A percentile compares a stretch with the other conserved stretches of the same genome.
phyloP scores from a whole-genome alignment of 2,113 vertebrate species.

The Hucho hucho region DNA sequence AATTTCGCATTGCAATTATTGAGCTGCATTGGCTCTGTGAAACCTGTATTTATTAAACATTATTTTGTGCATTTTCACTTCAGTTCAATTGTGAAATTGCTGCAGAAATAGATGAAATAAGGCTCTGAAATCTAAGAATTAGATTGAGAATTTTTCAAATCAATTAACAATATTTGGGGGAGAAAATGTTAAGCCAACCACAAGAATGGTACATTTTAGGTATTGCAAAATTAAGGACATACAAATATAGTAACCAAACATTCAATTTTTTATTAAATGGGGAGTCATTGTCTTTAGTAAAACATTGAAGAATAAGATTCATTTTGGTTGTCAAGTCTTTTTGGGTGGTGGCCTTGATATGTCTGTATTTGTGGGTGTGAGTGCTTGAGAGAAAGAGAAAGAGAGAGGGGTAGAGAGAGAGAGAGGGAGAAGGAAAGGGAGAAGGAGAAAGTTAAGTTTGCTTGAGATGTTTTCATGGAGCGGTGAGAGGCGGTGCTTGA shows the following conservation, averaged over 20 bases:
- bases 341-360: neutral
- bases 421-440: too few species aligned
- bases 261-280: too few species aligned
- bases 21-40: neutral
- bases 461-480: slow-evolving; percentile 51
- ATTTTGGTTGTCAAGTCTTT: too few species aligned
- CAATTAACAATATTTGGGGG: too few species aligned
- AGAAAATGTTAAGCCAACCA: too few species aligned
- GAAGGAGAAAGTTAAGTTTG: slow-evolving; percentile 3
- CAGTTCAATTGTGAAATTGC: neutral
- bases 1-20: slow-evolving; percentile 61
- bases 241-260: too few species aligned
- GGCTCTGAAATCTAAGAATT: too few species aligned
- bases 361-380: neutral
- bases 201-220: too few species aligned
- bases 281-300: neutral
- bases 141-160: too few species aligned
- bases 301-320: neutral
- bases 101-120: too few species aligned
- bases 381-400: neutral
- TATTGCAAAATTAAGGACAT: too few species aligned
- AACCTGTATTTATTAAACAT: neutral
- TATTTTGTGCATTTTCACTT: neutral
- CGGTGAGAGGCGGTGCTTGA: slow-evolving; percentile 65
- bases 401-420: too few species aligned